phyloP scores from a whole-genome alignment of 2,888 invertebrate genomes.

The Drosophila quinaria region DNA sequence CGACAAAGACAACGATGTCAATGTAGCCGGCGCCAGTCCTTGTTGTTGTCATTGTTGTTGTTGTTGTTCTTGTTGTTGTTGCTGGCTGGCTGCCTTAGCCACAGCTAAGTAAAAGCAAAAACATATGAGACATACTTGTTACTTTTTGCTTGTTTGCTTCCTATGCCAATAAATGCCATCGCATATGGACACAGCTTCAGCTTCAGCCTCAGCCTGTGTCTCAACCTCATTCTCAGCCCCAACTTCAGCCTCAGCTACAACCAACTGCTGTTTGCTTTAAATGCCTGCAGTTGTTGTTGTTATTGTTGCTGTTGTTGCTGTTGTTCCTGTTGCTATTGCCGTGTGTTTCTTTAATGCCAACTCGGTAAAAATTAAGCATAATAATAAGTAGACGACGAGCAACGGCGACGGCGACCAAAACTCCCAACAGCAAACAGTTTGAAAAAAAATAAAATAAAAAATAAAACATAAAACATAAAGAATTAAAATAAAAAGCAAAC shows the following conservation, averaged over 20 bases:
- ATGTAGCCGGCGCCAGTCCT: conserved; percentile 54
- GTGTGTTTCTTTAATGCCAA: conserved; percentile 63
- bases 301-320: conserved; percentile 37
- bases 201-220: conserved; percentile 2
- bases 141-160: conserved; percentile 66
- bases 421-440: conserved; percentile 59
- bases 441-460: conserved; percentile 4
- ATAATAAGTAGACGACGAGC: conserved; percentile 71
- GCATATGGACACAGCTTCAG: conserved; percentile 56
- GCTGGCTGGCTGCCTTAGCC: conserved; percentile 49
- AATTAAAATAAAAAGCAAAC: conserved; percentile 21
- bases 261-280: conserved; percentile 46
- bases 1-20: conserved; percentile 45
- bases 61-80: conserved; percentile 20
- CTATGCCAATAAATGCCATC: conserved; percentile 64
- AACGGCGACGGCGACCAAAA: conserved; percentile 53
- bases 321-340: conserved; percentile 33
- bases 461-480: too few relatives aligned
- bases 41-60: conserved; percentile 27
- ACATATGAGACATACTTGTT: conserved; percentile 65
- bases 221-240: conserved; percentile 30
- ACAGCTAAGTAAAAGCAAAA: conserved; percentile 66
- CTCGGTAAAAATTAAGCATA: conserved; percentile 72
- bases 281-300: conserved; percentile 45
- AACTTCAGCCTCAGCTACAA: conserved; percentile 24